Evolutionary conservation across 2,888 invertebrate species (phyloP), one percentile per base, ranked within the genome.

Genomic region (Callyntrura guangdongensis): DNA sequence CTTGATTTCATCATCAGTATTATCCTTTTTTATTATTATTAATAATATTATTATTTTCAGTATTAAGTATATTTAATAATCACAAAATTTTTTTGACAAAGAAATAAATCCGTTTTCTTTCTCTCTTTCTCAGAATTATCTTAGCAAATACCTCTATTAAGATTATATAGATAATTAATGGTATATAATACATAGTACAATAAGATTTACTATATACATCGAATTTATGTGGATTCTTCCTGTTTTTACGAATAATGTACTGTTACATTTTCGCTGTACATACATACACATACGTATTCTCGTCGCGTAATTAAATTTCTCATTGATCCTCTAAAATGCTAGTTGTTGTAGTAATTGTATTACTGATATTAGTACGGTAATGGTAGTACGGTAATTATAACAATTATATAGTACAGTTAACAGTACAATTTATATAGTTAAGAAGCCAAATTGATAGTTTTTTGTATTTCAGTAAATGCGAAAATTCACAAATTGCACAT

Each of bases 41-140:
- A 36, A 56, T 86, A 56, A 69, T 77, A 3, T 86, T 25, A 61
- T 86, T 86, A 81, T 45, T 90, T 90, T 90, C 85, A 90, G 77
- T 85, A 90, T 84, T 87, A 67, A 87, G 77, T 79, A 84, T 79
- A 84, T 82, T 86, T 87, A 77, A 90, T 90, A 90, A 90, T 90
- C 89, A 90, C 89, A 90, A 90, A 90, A 83, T 72, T 83, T 81
- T n/a, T 79, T 85, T 81, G 85, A 90, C 89, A 90, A 90, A 90
- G 89, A 90, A 90, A 90, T 90, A 90, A 89, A 89, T 89, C 86
- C 79, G 53, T 47, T 81, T 85, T 81, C 56, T 90, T 85, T 53
- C 67, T 77, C 56, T 59, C 81, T 81, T 53, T 67, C 25, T 82
- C 64, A 61, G 64, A 82, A 64, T 61, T 61, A 49, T 82, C 47